Evolutionary conservation across 2,888 invertebrate genomes (phyloP), one percentile per base, ranked within the genome.

Genomic region (Strigamia transsilvanica): DNA sequence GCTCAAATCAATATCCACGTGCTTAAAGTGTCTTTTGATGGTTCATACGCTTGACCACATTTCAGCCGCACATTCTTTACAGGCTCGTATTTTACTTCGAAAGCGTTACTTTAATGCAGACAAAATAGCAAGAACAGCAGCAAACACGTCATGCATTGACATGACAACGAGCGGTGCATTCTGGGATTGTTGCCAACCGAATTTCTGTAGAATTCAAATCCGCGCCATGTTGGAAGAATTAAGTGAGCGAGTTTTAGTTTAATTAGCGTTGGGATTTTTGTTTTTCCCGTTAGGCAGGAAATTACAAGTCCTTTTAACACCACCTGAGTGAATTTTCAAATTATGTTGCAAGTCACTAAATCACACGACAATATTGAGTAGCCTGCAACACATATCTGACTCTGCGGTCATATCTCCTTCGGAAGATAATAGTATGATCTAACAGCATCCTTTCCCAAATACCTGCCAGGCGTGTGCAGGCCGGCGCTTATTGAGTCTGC

Each of bases 11-110:
- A 46, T 46, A 46, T n/a, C 46, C n/a, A 46, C 15, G 18, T 56
- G 4, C 56, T 56, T 56, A 18, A 56, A 56, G n/a, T 56, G 18
- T 56, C 56, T 56, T 38, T 56, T 56, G 56, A 56, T 56, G 56
- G 56, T 56, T 56, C 18, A 18, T 56, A 56, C 56, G n/a, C 56
- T 56, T 56, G 56, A 56, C 56, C 56, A 56, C 56, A 56, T 56
- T 56, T 56, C 56, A 56, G 56, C 56, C 56, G 56, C 56, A 56
- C 56, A 56, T 56, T 56, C 56, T 56, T 56, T 56, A 56, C 3
- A n/a, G 56, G 56, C 56, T 56, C 56, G 56, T 56, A 56, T 56
- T 56, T 56, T 56, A 56, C 56, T n/a, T 56, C 21, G 1, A 56
- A 56, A 56, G 56, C 4, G 56, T 18, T 56, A 56, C 56, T 56